Conservation (phyloP, 2,797 vertebrate genomes). For the Rhabdophis nuchalis region DNA sequence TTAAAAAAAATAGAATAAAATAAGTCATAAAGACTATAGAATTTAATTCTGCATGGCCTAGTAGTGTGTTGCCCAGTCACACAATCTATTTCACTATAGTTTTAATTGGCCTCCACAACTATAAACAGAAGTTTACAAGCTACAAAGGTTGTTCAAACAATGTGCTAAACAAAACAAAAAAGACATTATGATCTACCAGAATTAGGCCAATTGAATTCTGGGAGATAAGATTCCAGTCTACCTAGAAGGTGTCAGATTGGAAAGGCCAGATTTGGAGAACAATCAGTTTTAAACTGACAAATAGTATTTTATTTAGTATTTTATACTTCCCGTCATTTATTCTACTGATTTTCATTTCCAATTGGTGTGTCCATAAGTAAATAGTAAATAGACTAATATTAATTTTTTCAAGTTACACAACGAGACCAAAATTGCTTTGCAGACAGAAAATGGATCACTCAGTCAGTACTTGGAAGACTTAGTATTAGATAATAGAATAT, state of each 20-base stretch:
- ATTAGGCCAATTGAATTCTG: background rate
- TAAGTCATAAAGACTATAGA: slow-evolving; percentile 2
- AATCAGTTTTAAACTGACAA: background rate
- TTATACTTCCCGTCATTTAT: background rate
- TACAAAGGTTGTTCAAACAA: background rate
- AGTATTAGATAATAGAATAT: background rate
- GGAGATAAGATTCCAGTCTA: background rate
- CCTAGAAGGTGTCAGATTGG: background rate
- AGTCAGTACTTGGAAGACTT: background rate
- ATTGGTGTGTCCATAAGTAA: background rate
- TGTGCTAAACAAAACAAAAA: background rate
- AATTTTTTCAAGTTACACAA: background rate
- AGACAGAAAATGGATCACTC: background rate
- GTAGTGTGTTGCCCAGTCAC: background rate
- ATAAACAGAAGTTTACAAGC: background rate
- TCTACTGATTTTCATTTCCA: background rate
- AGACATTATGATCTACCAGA: background rate
- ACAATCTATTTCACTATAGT: background rate
- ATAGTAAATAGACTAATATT: background rate
- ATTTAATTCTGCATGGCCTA: background rate
- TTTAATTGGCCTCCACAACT: background rate
- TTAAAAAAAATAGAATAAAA: slow-evolving; percentile 27
- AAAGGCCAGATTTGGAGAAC: background rate
- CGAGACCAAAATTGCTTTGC: background rate
- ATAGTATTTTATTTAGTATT: background rate